Conservation (phyloP, 2,888 invertebrate genomes). For the Callimorpha dominula region DNA sequence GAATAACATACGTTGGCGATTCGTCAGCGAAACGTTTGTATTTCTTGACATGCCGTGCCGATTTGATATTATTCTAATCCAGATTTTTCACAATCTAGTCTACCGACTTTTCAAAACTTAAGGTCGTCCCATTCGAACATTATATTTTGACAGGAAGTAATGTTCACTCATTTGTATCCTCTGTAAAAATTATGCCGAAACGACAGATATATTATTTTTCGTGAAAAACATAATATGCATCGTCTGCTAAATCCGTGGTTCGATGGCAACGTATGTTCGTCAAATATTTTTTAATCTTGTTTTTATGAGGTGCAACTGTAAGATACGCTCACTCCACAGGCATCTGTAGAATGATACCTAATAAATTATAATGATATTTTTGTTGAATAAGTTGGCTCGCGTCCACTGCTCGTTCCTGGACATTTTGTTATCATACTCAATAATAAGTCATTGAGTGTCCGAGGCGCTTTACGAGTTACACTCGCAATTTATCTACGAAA, state of each 20-base stretch:
- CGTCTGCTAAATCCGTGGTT: slow-evolving; percentile 63
- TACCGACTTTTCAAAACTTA: slow-evolving; percentile 54
- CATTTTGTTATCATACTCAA: slow-evolving; percentile 68
- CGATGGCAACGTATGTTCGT: slow-evolving; percentile 64
- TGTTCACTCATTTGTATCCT: slow-evolving; percentile 63
- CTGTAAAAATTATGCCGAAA: slow-evolving; percentile 65
- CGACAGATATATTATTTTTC: slow-evolving; percentile 70
- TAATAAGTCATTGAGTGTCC: slow-evolving; percentile 65
- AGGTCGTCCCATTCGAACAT: slow-evolving; percentile 55
- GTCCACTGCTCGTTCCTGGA: slow-evolving; percentile 75
- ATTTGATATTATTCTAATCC: slow-evolving; percentile 13
- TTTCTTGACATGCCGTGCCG: slow-evolving; percentile 3
- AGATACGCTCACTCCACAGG: slow-evolving; percentile 71
- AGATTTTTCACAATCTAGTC: slow-evolving; percentile 38
- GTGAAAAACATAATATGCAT: slow-evolving; percentile 68
- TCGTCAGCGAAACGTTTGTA: background rate
- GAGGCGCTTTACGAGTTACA: slow-evolving; percentile 50
- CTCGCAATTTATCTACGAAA: slow-evolving; percentile 39
- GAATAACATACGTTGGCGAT: slow-evolving; percentile 6
- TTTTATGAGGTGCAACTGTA: slow-evolving; percentile 84
- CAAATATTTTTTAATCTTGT: slow-evolving; percentile 77
- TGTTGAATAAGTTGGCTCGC: slow-evolving; percentile 79
- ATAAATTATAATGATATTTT: slow-evolving; percentile 86
- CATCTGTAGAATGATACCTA: slow-evolving; percentile 80
- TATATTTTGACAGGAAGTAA: slow-evolving; percentile 65